Conservation (phyloP, 2,888 invertebrate genomes). For the Phanerotoma sp. region DNA sequence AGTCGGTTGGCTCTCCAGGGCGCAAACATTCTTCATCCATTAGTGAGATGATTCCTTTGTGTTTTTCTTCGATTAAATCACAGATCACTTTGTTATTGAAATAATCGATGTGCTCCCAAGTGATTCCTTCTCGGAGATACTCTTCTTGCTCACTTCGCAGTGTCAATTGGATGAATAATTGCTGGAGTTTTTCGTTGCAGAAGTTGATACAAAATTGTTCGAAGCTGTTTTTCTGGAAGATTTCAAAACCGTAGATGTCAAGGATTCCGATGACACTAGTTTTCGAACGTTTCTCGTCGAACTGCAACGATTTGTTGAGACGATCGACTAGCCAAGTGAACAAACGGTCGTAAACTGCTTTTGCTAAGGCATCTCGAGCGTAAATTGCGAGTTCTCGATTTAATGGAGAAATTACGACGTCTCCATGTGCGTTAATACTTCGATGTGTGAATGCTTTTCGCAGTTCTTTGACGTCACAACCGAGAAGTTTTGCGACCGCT, state of each 20-base stretch:
- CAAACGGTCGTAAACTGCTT: constrained; percentile 86
- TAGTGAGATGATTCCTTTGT: constrained; percentile 81
- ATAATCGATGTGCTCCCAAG: constrained; percentile 86
- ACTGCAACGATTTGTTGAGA: constrained; percentile 74
- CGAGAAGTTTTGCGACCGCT: constrained; percentile 72
- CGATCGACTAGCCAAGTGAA: constrained; percentile 88
- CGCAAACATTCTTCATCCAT: constrained; percentile 91
- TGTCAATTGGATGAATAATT: constrained; percentile 89
- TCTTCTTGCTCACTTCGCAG: constrained; percentile 92
- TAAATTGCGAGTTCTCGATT: constrained; percentile 80
- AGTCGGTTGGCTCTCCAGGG: constrained; percentile 84
- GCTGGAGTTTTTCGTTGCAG: constrained; percentile 94
- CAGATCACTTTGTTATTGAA: constrained; percentile 94
- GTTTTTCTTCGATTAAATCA: constrained; percentile 86
- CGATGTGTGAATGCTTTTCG: constrained; percentile 76
- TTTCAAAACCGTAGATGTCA: constrained; percentile 94
- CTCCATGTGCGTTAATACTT: constrained; percentile 83
- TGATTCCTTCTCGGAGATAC: constrained; percentile 86
- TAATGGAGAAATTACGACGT: constrained; percentile 79
- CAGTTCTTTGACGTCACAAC: constrained; percentile 68
- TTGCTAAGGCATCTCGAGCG: constrained; percentile 87
- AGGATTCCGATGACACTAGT: constrained; percentile 83
- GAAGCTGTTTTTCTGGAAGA: constrained; percentile 85
- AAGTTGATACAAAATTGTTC: constrained; percentile 95
- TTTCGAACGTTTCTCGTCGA: constrained; percentile 56